Evolutionary conservation across 2,113 vertebrate genomes (phyloP).

Genomic region (Amia ocellicauda): DNA sequence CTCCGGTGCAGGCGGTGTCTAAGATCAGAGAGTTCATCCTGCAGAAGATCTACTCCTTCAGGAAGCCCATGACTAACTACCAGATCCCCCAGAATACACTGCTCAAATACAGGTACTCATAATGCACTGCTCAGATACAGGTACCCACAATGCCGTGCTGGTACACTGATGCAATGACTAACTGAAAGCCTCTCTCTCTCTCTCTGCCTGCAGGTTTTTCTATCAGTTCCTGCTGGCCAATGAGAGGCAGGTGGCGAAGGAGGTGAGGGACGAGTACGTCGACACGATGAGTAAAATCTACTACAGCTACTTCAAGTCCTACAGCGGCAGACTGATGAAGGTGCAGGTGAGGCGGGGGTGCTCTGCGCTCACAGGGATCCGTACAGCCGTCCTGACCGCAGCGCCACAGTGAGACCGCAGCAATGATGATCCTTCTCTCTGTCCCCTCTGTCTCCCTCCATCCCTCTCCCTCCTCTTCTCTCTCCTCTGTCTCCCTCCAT

Average conservation of each 20-base stretch:
- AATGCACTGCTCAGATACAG: background rate
- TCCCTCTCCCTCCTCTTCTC: too few relatives aligned
- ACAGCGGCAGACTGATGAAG: slow-evolving; percentile 84
- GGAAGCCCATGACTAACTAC: slow-evolving; percentile 95
- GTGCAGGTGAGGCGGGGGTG: slow-evolving; percentile 75
- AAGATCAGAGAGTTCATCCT: slow-evolving; percentile 91
- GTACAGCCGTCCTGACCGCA: background rate
- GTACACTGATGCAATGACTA: background rate
- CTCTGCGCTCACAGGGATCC: background rate
- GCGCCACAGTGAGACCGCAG: too few relatives aligned
- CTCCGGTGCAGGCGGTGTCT: slow-evolving; percentile 76
- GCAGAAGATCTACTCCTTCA: slow-evolving; percentile 90
- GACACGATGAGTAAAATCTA: slow-evolving; percentile 94
- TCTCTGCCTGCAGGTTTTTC: slow-evolving; percentile 70
- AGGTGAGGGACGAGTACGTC: slow-evolving; percentile 85
- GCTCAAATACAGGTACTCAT: slow-evolving; percentile 78
- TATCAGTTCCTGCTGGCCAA: slow-evolving; percentile 90
- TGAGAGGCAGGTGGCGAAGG: slow-evolving; percentile 80
- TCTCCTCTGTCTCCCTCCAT: background rate
- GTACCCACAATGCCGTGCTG: too few relatives aligned
- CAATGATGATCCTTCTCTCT: too few relatives aligned
- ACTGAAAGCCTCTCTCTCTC: background rate
- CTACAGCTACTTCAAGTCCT: slow-evolving; percentile 88
- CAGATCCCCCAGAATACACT: slow-evolving; percentile 90
- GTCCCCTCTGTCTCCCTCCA: background rate